Evolutionary conservation across 2,113 vertebrate species (phyloP).

Genomic region (Pleuronectes platessa): DNA sequence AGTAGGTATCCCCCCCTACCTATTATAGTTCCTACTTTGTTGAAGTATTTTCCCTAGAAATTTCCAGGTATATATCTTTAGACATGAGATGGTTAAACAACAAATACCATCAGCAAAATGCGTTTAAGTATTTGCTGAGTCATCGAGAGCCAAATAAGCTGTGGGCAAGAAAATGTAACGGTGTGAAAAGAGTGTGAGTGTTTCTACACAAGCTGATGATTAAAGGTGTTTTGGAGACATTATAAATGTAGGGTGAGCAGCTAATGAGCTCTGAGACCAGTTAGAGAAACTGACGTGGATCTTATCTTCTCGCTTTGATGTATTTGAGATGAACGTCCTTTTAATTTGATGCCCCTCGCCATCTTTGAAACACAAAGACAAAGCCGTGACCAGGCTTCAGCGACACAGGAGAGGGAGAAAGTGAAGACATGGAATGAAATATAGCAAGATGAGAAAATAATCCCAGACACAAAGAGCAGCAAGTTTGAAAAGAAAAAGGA

Average conservation of each 20-base stretch:
- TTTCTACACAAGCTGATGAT: too few species aligned
- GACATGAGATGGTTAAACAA: not conserved
- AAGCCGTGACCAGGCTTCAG: not conserved
- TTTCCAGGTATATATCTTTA: not conserved
- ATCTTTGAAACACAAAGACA: not conserved
- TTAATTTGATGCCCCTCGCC: not conserved
- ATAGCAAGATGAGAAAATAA: slow-evolving; percentile 21
- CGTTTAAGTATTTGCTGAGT: not conserved
- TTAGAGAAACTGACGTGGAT: not conserved
- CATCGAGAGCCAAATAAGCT: not conserved
- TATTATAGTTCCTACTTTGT: not conserved
- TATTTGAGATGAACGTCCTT: not conserved
- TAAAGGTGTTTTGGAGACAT: too few species aligned
- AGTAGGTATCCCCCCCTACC: not conserved
- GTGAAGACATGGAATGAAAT: slow-evolving; percentile 35
- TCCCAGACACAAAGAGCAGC: slow-evolving; percentile 27
- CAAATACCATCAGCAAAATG: not conserved
- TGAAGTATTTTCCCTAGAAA: not conserved
- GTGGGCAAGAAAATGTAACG: not conserved
- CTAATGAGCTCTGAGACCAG: too few species aligned
- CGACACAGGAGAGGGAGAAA: slow-evolving; percentile 3
- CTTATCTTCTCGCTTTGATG: not conserved
- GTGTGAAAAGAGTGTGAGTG: not conserved
- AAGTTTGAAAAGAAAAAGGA: slow-evolving; percentile 12
- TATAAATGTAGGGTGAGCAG: too few species aligned